Base-by-base conservation (phyloP, 2,113 vertebrate genomes). In the Eurystomus gularis region DNA sequence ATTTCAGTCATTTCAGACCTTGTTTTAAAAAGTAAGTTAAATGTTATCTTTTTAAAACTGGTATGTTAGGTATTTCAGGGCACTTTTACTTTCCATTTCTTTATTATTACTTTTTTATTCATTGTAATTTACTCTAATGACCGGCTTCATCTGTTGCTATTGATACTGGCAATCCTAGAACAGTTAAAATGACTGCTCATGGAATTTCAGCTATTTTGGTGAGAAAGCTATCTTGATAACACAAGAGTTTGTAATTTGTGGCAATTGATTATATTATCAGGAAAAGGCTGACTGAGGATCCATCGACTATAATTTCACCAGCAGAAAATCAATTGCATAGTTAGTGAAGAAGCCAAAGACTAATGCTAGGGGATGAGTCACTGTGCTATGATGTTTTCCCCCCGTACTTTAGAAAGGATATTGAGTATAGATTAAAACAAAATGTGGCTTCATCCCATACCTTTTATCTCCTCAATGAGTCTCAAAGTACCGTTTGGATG, bases 401-500 rank as follows among this genome's bases (percentile, higher is more conserved):
- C 42, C 25, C 33, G 37, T n/a, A 55, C 20, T 71, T 88, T 52
- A 39, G 69, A 90, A 88, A 86, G 65, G 55, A 42, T 39, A 62
- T 39, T 65, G 37, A 69, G 26, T 25, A 46, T 5, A 58, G 23
- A 62, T 57, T 46, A 84, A 94, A 60, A 10, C 4, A 85, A 75
- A 82, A 90, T 24, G 31, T 9, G 40, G 3, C 61, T 82, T 52
- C 55, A 62, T 73, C 82, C 33, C 95, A 29, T 98, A 99, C 99
- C 99, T 88, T 97, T 94, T 77, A 99, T 97, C 44, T 97, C 97
- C 87, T 97, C 61, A 42, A 99, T 95, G 16, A 98, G 70, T 54
- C 81, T 98, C 78, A 98, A 91, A 39, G 39, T 97, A 24, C 99
- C 98, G 2, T 95, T 97, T 2, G 96, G 97, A 20, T 96, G 68